phyloP scores from a whole-genome alignment of 1,140 invertebrate species.

The Hyphantria cunea region DNA sequence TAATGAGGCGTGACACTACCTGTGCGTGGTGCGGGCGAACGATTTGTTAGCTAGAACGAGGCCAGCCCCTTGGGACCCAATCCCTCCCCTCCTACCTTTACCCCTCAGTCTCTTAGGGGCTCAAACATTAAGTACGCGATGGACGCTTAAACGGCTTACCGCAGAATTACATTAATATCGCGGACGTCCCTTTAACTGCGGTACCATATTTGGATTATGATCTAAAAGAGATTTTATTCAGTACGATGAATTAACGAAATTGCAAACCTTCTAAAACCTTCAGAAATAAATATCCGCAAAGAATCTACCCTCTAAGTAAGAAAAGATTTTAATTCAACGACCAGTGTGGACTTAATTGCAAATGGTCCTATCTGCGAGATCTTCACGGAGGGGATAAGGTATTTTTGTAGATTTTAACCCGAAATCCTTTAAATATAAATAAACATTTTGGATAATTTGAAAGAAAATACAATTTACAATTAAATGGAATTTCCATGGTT shows the following conservation, averaged over 20 bases:
- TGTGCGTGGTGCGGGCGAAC: constrained; percentile 51
- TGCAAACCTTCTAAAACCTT: constrained; percentile 5
- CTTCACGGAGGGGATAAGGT: constrained; percentile 18
- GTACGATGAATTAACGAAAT: constrained; percentile 30
- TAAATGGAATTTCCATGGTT: constrained; percentile 19
- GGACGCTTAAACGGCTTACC: constrained; percentile 58
- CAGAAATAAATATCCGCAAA: constrained; percentile 27
- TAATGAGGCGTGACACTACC: constrained; percentile 65
- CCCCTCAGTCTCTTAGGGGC: constrained; percentile 37
- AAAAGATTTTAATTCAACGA: constrained; percentile 28
- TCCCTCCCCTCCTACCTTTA: constrained; percentile 12
- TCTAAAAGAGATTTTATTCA: constrained; percentile 42
- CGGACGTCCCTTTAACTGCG: constrained; percentile 35
- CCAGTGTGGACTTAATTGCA: constrained; percentile 19
- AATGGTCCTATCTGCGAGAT: constrained; percentile 16
- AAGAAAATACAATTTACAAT: constrained; percentile 24
- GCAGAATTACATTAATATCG: constrained; percentile 51
- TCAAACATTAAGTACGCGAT: constrained; percentile 55
- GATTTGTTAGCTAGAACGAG: constrained; percentile 57
- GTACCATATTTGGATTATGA: constrained; percentile 45
- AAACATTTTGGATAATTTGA: background rate
- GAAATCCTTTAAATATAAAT: constrained; percentile 17
- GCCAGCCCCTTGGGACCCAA: constrained; percentile 38
- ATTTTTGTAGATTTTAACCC: constrained; percentile 8
- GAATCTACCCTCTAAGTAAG: constrained; percentile 17